Evolutionary conservation across 2,888 invertebrate species (phyloP).

Genomic region (Pheosia tremula): DNA sequence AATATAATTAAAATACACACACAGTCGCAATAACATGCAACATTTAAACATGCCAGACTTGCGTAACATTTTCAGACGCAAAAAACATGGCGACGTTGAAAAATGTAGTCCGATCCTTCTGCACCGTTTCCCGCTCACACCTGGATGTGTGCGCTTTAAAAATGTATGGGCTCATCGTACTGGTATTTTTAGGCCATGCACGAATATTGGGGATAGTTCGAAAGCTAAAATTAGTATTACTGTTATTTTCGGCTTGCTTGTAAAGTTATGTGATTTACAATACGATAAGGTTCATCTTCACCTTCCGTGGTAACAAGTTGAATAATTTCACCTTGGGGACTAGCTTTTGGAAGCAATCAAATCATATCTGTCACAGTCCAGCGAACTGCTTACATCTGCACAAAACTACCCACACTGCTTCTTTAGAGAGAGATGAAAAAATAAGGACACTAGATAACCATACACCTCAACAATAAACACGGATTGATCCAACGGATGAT

Average conservation of each 20-base stretch:
- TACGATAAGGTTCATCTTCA: too few relatives aligned
- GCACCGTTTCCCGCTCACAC: constrained; percentile 37
- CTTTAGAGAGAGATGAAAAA: too few relatives aligned
- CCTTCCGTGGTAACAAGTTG: too few relatives aligned
- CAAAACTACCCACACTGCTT: too few relatives aligned
- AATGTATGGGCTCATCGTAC: constrained; percentile 38
- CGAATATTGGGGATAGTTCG: constrained; percentile 3
- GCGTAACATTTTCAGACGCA: not conserved
- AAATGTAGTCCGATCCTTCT: constrained; percentile 21
- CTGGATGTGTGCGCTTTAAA: constrained; percentile 45
- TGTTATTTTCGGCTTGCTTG: too few relatives aligned
- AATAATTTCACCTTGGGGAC: too few relatives aligned
- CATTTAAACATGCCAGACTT: not conserved
- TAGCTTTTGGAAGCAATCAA: too few relatives aligned
- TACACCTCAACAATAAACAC: constrained; percentile 2
- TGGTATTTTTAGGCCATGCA: constrained; percentile 17
- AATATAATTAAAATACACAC: not conserved
- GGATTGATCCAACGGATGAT: constrained; percentile 42
- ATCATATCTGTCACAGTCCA: too few relatives aligned
- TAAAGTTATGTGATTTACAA: too few relatives aligned
- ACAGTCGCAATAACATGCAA: not conserved
- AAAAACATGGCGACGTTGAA: constrained; percentile 14
- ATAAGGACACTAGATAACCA: too few relatives aligned
- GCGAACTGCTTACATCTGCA: too few relatives aligned
- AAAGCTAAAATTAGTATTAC: not conserved